These are phyloP conservation scores for Pocillopora meandrina DNA, from an alignment of 92 coral and sea anemone species.

Conservation along the genomic window DNA sequence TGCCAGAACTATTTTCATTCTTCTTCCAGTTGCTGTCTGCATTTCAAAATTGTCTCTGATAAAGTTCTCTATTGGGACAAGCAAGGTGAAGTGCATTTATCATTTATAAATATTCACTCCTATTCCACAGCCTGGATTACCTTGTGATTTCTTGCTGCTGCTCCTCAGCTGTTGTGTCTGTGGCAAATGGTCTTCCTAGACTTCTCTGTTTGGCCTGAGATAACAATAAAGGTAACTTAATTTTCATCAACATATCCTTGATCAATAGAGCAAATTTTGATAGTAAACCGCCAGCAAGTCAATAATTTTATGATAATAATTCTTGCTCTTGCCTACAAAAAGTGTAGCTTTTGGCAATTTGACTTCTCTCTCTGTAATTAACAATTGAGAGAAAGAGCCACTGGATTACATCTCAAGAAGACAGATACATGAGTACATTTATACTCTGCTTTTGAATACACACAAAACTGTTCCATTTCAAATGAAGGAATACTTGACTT, in stretches of 20 bases:
- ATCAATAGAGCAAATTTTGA: background rate
- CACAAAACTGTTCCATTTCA: background rate
- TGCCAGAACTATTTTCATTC: no score
- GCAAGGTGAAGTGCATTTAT: no score
- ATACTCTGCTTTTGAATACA: background rate
- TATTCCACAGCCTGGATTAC: slow-evolving; percentile 23
- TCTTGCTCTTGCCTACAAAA: no score
- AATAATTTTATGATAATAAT: background rate
- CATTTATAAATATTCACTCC: background rate
- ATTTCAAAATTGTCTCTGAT: no score
- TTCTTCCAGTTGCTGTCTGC: no score
- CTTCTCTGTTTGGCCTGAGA: slow-evolving; percentile 91
- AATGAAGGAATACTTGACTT: background rate
- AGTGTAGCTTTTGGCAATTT: no score
- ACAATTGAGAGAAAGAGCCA: no score
- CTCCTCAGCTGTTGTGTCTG: slow-evolving; percentile 91
- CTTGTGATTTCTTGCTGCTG: slow-evolving; percentile 96
- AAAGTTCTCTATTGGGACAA: no score
- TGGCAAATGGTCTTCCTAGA: slow-evolving; percentile 90
- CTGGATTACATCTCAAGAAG: background rate
- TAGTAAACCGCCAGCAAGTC: background rate
- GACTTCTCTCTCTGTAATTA: no score
- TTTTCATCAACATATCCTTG: no score
- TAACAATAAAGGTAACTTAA: background rate
- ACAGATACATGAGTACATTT: background rate